phyloP scores from a whole-genome alignment of 2,888 invertebrate species.

The Lacanobia wlatinum region DNA sequence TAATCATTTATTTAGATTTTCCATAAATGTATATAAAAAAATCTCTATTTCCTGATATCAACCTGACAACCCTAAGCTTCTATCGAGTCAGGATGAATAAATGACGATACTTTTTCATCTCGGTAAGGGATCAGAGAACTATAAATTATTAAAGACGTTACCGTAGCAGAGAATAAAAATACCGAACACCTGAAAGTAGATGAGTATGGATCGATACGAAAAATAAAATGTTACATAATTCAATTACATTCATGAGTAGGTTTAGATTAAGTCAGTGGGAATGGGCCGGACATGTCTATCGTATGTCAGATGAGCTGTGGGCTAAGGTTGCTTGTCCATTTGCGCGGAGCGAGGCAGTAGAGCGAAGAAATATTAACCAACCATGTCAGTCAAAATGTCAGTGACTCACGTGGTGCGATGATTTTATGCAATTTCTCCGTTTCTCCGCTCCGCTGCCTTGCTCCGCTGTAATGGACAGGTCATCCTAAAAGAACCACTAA shows the following conservation, averaged over 20 bases:
- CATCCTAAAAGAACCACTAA: too few species aligned
- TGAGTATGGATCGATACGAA: conserved; percentile 8
- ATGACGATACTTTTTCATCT: conserved; percentile 65
- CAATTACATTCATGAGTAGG: neutral
- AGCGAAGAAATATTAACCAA: too few species aligned
- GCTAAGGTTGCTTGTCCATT: too few species aligned
- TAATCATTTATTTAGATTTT: too few species aligned
- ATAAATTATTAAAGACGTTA: conserved; percentile 66
- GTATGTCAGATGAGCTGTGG: too few species aligned
- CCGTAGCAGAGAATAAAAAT: conserved; percentile 42
- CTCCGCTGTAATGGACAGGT: too few species aligned
- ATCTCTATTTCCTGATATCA: neutral
- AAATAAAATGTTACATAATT: neutral
- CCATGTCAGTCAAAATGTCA: too few species aligned
- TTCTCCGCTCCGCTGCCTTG: too few species aligned
- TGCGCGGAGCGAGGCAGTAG: too few species aligned
- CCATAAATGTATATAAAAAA: neutral
- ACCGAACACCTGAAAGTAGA: conserved; percentile 46
- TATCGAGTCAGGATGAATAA: conserved; percentile 60
- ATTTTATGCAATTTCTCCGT: too few species aligned
- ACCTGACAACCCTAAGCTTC: conserved; percentile 37
- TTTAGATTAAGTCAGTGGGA: neutral
- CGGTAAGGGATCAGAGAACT: conserved; percentile 56
- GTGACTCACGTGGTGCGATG: too few species aligned
- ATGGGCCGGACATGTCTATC: too few species aligned